A percentile compares a stretch with the other conserved stretches of the same genome.
Conservation (phyloP, 2,797 vertebrate species). For the Phoxinus dragarum region DNA sequence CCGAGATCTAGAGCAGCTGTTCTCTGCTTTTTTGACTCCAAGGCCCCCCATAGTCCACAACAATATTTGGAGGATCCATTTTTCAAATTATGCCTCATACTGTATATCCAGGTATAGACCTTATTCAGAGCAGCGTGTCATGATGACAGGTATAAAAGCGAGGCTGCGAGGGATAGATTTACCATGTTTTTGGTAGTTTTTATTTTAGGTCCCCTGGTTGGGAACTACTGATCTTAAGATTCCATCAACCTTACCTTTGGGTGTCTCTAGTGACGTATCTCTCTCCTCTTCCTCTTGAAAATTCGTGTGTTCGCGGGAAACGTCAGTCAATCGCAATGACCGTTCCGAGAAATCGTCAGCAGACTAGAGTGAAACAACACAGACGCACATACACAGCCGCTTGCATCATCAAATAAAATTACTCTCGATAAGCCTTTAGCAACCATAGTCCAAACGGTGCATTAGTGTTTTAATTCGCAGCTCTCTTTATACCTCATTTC, state of each 20-base stretch:
- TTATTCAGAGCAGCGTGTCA: too few species aligned
- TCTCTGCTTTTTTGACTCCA: background rate
- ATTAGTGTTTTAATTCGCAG: background rate
- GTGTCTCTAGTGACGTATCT: conserved; percentile 55
- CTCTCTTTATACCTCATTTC: conserved; percentile 83
- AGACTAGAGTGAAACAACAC: conserved; percentile 74
- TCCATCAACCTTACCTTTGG: conserved; percentile 64
- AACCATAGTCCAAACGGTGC: background rate
- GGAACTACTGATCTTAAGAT: background rate
- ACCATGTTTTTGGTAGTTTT: background rate
- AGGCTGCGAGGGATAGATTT: too few species aligned
- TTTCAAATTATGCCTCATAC: background rate
- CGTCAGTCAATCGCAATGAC: conserved; percentile 84
- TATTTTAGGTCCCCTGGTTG: background rate
- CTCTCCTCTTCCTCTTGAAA: conserved; percentile 78
- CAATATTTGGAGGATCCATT: background rate
- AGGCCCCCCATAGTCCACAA: background rate
- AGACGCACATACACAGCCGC: background rate
- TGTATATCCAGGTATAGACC: background rate
- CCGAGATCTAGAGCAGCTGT: background rate
- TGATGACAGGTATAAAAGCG: too few species aligned
- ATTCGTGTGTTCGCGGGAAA: conserved; percentile 82
- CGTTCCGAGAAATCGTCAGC: conserved; percentile 90
- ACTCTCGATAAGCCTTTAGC: conserved; percentile 11
- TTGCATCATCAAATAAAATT: conserved; percentile 6